Evolutionary conservation across 2,113 vertebrate species (phyloP).

Genomic region (Dipodomys spectabilis): DNA sequence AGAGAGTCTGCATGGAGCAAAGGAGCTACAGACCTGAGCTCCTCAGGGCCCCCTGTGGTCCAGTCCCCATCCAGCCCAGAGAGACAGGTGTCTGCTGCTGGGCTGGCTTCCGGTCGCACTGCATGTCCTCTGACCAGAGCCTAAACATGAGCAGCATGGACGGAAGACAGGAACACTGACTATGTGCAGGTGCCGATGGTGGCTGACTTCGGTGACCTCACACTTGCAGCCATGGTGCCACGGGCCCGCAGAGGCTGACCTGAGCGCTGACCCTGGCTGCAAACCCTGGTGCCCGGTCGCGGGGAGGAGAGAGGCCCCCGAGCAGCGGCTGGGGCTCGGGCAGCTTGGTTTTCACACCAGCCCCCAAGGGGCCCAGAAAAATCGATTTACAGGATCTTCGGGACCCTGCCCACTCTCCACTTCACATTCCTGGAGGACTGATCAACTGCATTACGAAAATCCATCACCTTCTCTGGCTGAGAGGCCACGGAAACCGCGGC

Average conservation of each 20-base stretch:
- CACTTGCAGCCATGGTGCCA: neutral
- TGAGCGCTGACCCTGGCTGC: neutral
- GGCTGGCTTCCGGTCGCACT: fast-evolving
- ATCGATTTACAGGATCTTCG: neutral
- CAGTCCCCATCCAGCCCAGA: neutral
- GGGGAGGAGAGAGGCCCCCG: neutral
- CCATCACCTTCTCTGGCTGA: neutral
- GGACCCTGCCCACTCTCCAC: neutral
- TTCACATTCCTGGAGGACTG: neutral
- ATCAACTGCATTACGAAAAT: neutral
- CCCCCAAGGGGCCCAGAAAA: neutral
- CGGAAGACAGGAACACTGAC: fast-evolving
- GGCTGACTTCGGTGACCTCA: neutral
- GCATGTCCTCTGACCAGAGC: too few species aligned
- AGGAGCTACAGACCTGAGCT: neutral
- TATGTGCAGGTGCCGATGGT: fast-evolving
- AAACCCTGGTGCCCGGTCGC: neutral
- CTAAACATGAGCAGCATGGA: too few species aligned
- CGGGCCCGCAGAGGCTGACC: neutral
- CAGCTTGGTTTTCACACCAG: neutral
- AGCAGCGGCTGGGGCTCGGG: fast-evolving
- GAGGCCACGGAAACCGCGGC: fast-evolving
- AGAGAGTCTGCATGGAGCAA: neutral
- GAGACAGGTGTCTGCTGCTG: neutral
- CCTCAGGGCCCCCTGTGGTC: neutral